Conservation (phyloP, 2,797 vertebrate species). For the Clarias pachynema region DNA sequence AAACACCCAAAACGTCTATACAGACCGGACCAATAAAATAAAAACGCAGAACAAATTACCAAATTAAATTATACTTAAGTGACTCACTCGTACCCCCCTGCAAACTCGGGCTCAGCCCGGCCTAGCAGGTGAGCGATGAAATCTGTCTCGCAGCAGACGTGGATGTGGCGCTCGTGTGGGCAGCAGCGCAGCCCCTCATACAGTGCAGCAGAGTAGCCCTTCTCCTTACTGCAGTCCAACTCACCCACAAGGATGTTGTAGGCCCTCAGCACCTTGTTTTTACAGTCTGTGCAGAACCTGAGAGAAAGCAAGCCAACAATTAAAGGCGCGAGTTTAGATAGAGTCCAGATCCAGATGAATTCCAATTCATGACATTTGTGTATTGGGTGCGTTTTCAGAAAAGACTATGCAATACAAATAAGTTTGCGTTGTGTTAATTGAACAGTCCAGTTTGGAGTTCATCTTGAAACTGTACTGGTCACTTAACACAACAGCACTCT, state of each 20-base stretch:
- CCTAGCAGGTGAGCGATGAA: conserved; percentile 95
- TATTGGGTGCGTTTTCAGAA: background rate
- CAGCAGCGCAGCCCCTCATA: conserved; percentile 96
- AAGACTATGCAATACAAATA: background rate
- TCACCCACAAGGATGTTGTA: conserved; percentile 97
- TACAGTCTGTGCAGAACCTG: conserved; percentile 98
- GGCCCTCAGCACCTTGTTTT: conserved; percentile 93
- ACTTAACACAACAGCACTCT: too few species aligned
- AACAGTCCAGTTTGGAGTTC: too few species aligned
- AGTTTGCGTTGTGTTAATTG: background rate
- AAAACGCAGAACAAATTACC: background rate
- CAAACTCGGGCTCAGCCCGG: conserved; percentile 94
- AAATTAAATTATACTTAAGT: conserved; percentile 20
- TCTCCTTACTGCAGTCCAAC: conserved; percentile 94
- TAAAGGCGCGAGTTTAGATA: background rate
- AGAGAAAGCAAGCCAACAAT: background rate
- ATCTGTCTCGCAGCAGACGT: conserved; percentile 94
- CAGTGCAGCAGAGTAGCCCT: conserved; percentile 92
- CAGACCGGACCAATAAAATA: background rate
- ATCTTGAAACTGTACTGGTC: too few species aligned
- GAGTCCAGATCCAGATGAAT: background rate
- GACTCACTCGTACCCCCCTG: conserved; percentile 96
- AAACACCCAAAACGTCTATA: background rate
- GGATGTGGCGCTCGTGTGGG: conserved; percentile 92
- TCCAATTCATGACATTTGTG: background rate